Conservation (phyloP, 2,797 vertebrate genomes). For the Nasua narica region DNA sequence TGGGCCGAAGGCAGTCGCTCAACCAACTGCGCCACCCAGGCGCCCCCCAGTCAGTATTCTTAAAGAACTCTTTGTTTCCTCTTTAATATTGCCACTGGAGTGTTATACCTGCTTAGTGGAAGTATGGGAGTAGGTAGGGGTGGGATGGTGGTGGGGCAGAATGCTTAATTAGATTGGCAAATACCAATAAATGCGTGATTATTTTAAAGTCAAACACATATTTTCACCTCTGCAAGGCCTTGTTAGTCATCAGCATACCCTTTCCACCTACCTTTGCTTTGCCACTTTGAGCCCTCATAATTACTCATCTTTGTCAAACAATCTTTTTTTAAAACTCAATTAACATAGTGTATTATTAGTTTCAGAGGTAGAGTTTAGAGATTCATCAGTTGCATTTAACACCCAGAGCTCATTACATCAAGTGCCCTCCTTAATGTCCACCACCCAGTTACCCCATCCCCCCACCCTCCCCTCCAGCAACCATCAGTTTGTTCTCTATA, state of each 20-base stretch:
- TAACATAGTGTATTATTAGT: not conserved
- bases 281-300: not conserved
- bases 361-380: not conserved
- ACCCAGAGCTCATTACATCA: not conserved
- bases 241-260: not conserved
- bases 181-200: not conserved
- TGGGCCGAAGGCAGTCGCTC: too few relatives aligned
- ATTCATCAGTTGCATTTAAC: not conserved
- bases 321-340: not conserved
- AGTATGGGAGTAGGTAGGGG: not conserved
- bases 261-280: not conserved
- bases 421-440: not conserved
- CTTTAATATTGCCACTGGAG: not conserved
- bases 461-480: not conserved
- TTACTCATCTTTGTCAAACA: not conserved
- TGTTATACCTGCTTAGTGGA: not conserved
- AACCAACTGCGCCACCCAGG: too few relatives aligned
- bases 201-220: not conserved
- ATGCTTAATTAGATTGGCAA: not conserved
- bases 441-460: not conserved
- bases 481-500: not conserved
- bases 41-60: too few relatives aligned
- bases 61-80: not conserved
- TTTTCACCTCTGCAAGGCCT: not conserved
- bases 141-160: not conserved